Evolutionary conservation across 2,113 vertebrate genomes (phyloP), one percentile per base, ranked within the genome.

Genomic region (Sturnus vulgaris): DNA sequence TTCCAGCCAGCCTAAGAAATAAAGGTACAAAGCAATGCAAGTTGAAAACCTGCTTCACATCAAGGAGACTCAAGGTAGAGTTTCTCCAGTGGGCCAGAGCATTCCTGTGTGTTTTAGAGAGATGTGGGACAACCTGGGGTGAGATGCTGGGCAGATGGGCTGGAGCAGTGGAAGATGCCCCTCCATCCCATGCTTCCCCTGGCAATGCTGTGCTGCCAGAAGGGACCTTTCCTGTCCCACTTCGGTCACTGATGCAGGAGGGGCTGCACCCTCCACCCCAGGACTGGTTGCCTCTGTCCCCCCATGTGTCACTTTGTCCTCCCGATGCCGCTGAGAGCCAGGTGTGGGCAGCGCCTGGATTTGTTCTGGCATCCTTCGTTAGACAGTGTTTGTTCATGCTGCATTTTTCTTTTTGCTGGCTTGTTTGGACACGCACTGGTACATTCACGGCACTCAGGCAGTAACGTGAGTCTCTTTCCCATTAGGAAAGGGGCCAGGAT

Each of bases 401-500:
- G 86, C 94, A 97, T 97, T 95, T 92, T 97, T 89, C 90, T 94
- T 93, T 94, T 79, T 75, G 46, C 69, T 94, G 92, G 94, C 97
- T 84, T 96, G 95, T 97, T 92, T 93, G 87, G 96, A 94, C 95
- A 95, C 5, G 95, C 95, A 92, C 92, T 92, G 85, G 93, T 96
- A 97, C 93, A 87, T 95, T 93, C 94, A 93, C 69, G 30, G 92
- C 60, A 40, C 92, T 96, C 79, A 77, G 65, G 92, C 92, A 66
- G 96, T 93, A 97, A 96, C 57, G 73, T 95, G 92, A 95, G 92
- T 86, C 83, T 94, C 90, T 78, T 90, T 96, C 90, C 92, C 79
- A 95, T 96, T 93, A 95, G 95, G 96, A 96, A 95, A 86, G 90
- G 84, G 93, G 91, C 96, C 94, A 96, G 96, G 80, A 81, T 96